phyloP scores from a whole-genome alignment of 2,113 vertebrate genomes.

The Nesospiza acunhae region DNA sequence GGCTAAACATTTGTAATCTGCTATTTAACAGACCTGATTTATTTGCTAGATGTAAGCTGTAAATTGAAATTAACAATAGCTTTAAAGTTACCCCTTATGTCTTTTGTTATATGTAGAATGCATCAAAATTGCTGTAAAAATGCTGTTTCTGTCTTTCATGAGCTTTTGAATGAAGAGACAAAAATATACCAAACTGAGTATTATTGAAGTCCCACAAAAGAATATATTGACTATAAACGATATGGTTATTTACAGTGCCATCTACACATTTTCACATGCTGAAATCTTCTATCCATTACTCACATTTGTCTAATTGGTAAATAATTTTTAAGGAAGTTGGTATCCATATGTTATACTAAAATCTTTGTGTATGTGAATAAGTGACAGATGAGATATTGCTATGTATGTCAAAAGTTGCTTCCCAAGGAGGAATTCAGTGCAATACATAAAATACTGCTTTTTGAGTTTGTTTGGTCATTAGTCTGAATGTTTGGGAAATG shows the following conservation, averaged over 20 bases:
- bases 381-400: conserved; percentile 50
- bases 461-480: not conserved
- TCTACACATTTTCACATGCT: conserved; percentile 9
- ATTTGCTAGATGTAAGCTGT: not conserved
- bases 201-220: not conserved
- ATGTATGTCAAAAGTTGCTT: conserved; percentile 3
- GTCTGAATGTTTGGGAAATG: not conserved
- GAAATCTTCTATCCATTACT: not conserved
- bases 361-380: conserved; percentile 8
- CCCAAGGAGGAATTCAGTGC: not conserved
- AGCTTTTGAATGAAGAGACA: not conserved
- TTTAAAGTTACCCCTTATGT: not conserved
- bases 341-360: not conserved
- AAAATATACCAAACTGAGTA: not conserved
- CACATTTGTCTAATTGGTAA: conserved; percentile 35
- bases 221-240: not conserved
- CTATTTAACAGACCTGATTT: not conserved
- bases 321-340: conserved; percentile 52
- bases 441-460: not conserved
- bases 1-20: conserved; percentile 52
- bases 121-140: not conserved
- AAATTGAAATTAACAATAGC: not conserved
- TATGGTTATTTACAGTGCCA: not conserved
- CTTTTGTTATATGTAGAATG: not conserved
- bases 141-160: not conserved